These are phyloP conservation scores for Polyommatus iphigenia DNA, from an alignment of 2,888 invertebrate species.

Conservation along the genomic window DNA sequence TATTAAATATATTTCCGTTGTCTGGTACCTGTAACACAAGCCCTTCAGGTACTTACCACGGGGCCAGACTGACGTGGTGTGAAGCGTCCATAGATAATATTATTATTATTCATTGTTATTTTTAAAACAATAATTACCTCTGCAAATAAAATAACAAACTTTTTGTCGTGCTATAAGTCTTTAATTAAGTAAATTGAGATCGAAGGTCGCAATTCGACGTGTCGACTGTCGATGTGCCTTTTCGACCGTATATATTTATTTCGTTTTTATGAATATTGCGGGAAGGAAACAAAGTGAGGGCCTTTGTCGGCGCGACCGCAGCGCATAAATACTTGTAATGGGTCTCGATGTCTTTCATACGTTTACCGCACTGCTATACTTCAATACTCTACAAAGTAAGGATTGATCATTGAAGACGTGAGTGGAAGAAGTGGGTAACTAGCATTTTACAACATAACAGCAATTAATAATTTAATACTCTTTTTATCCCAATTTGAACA, in stretches of 20 bases:
- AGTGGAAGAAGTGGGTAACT: too few relatives aligned
- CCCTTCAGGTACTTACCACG: too few relatives aligned
- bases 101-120: too few relatives aligned
- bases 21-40: too few relatives aligned
- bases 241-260: constrained; percentile 13
- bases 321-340: constrained; percentile 27
- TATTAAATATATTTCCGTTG: too few relatives aligned
- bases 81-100: too few relatives aligned
- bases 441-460: too few relatives aligned
- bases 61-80: too few relatives aligned
- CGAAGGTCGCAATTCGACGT: constrained; percentile 7
- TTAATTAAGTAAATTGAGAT: constrained; percentile 30
- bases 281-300: constrained; percentile 20
- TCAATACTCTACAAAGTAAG: constrained; percentile 22
- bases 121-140: not conserved
- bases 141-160: not conserved
- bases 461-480: too few relatives aligned
- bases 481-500: too few relatives aligned
- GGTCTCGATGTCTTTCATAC: constrained; percentile 25
- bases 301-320: constrained; percentile 29
- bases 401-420: not conserved
- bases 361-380: constrained; percentile 19
- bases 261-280: constrained; percentile 31
- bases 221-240: constrained; percentile 11
- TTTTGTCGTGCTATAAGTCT: constrained; percentile 10